phyloP scores from a whole-genome alignment of 2,797 vertebrate genomes.

The Silurus aristotelis region DNA sequence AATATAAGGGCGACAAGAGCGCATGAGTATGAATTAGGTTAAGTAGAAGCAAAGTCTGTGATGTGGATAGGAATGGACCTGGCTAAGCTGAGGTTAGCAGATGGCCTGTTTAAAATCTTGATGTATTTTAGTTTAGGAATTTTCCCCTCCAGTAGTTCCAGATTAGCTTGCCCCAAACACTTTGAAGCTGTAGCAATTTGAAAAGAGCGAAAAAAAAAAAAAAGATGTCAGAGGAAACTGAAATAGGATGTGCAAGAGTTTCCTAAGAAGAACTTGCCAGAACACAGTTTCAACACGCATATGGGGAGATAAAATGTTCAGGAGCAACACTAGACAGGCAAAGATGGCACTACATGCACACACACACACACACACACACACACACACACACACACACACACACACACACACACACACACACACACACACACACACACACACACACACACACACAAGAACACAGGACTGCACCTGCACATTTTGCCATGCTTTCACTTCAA shows the following conservation, averaged over 20 bases:
- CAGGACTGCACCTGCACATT: conserved; percentile 55
- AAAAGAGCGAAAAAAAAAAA: conserved; percentile 42
- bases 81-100: conserved; percentile 57
- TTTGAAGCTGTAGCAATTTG: conserved; percentile 52
- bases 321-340: conserved; percentile 67
- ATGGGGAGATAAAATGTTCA: conserved; percentile 79
- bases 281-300: conserved; percentile 75
- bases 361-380: conserved; percentile 49
- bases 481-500: conserved; percentile 61
- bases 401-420: conserved; percentile 26
- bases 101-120: conserved; percentile 58
- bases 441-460: conserved; percentile 53
- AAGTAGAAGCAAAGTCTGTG: conserved; percentile 45
- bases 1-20: neutral
- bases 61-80: conserved; percentile 50
- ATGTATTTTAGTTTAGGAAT: conserved; percentile 60
- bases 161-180: conserved; percentile 53
- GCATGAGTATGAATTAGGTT: conserved; percentile 52
- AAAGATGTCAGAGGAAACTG: conserved; percentile 78
- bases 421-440: conserved; percentile 55
- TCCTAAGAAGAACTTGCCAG: conserved; percentile 80
- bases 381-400: conserved; percentile 27
- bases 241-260: conserved; percentile 85
- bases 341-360: conserved; percentile 59
- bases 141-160: conserved; percentile 58